These are phyloP conservation scores for Enteromius radiatus DNA, from an alignment of 2,797 vertebrate genomes.

Conservation along the genomic window DNA sequence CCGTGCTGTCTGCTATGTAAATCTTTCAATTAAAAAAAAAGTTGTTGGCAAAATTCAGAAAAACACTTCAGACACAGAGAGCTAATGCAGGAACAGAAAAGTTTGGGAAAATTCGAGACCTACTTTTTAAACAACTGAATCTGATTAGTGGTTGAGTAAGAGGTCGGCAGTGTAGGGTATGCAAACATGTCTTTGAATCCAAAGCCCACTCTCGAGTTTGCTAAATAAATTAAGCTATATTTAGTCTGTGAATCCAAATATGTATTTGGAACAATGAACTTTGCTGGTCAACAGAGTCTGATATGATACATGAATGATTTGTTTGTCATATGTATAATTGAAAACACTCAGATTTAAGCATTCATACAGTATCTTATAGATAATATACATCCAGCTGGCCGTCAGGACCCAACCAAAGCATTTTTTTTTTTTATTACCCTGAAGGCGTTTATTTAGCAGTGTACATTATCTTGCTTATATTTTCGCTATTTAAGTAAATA, in stretches of 20 bases:
- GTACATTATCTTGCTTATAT: neutral
- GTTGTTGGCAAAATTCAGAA: neutral
- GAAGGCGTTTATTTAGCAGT: neutral
- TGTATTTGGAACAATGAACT: neutral
- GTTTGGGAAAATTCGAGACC: neutral
- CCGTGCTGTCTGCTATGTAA: neutral
- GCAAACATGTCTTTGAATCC: neutral
- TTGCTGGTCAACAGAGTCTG: neutral
- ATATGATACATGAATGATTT: neutral
- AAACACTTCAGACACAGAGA: neutral
- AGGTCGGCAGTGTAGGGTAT: neutral
- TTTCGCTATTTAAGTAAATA: neutral
- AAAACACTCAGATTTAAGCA: neutral
- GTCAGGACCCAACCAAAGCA: neutral
- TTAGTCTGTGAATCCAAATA: neutral
- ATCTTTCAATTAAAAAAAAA: constrained; percentile 14
- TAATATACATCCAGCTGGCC: neutral
- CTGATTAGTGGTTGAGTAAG: neutral
- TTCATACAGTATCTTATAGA: neutral
- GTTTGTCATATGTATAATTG: neutral
- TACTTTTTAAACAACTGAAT: constrained; percentile 21
- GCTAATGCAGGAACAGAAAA: neutral
- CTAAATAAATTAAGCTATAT: neutral
- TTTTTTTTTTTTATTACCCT: neutral
- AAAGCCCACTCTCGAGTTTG: neutral